Evolutionary conservation across 2,888 invertebrate genomes (phyloP), one percentile per base, ranked within the genome.

Genomic region (Magallana nippona): DNA sequence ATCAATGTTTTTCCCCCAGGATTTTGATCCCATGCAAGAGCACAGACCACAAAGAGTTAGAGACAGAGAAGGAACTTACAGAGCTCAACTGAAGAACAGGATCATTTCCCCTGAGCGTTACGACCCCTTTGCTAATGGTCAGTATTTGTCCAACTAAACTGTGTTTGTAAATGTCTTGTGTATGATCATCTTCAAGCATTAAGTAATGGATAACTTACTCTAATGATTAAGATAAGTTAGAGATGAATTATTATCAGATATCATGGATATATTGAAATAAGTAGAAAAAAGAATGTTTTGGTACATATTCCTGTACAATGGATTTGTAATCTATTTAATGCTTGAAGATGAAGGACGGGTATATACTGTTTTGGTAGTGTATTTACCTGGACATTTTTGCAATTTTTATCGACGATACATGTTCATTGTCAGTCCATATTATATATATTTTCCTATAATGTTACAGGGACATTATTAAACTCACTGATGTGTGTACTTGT

Each of bases 61-160:
- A 0, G 99, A 99, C 92, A 96, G 98, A 89, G 99, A 99, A 95
- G 98, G 99, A 96, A 99, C 99, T 94, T 99, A 99, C 93, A 96
- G 98, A 84, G 97, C 97, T 92, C 97, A 97, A 91, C 96, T 98
- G 90, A 96, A 98, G 86, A 96, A 97, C 94, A 96, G 97, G 90
- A 93, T 94, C 82, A 98, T 99, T 92, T 99, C 99, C 5, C 99
- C 99, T 0, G 99, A 98, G 93, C 96, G 99, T 92, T 96, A 97
- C 89, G 99, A 99, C 96, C 98, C 98, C 58, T 99, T 99, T 95
- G 98, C 98, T 93, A 98, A 98, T 96, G 98, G 98, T 98, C 96
- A 95, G 96, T 93, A 85, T 83, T 84, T 60, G 19, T 58, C 63
- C 57, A 71, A 15, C 27, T 71, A 32, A 71, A 22, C 22, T 27